Evolutionary conservation across 2,113 vertebrate genomes (phyloP), one percentile per base, ranked within the genome.

Genomic region (Sclerurus mexicanus): DNA sequence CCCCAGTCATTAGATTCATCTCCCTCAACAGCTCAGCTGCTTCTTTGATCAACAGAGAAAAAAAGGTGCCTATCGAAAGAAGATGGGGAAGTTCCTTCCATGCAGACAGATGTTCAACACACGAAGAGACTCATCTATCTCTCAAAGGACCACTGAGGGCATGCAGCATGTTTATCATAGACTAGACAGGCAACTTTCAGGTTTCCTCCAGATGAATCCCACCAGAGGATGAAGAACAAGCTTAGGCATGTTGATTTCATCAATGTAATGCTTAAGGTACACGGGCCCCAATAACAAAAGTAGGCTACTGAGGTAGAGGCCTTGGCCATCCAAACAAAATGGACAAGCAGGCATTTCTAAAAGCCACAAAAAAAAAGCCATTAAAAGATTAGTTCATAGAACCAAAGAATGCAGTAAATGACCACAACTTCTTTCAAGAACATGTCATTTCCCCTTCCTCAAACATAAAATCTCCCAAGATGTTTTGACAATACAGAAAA

Each of bases 101-200:
- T 55, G 10, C 50, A 73, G 31, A 50, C 0, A 0, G 25, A 85
- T 5, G 13, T 27, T 42, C 55, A 66, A 87, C 69, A 66, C 14
- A 58, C 35, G 27, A 9, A 63, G 23, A 68, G 12, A 52, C 10
- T 44, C 7, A 19, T 35, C 3, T 46, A 46, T 31, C 44, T 73
- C 55, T 58, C 40, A 58, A 62, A 86, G 33, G n/a, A 81, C 19
- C 19, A 35, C 27, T 7, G 10, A 82, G 31, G 22, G 30, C 33
- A 52, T 3, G 5, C 12, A 68, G 42, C n/a, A 59, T 0, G 0
- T 7, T 69, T 49, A 20, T 58, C 66, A 49, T 1, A 58, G 68
- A 87, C 27, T 30, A 68, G 42, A 78, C 17, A 31, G 6, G 10
- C 39, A 73, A 10, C 6, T 72, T 75, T 9, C 69, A 85, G 9